Conservation (phyloP, 2,797 vertebrate species). For the Martes flavigula region DNA sequence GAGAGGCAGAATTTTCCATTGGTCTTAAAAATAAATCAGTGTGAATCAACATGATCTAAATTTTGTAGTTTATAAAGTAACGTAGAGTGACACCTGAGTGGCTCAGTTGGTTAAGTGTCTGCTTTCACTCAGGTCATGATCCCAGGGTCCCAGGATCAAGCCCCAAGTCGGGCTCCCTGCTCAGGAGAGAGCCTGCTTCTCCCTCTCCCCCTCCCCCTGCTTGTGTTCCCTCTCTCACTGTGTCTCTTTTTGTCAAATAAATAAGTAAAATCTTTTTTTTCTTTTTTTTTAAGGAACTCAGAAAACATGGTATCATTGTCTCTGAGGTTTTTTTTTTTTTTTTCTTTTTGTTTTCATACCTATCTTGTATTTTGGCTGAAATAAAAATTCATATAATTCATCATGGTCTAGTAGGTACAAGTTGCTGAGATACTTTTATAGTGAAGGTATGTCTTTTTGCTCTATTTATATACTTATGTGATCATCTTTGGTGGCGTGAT, state of each 20-base stretch:
- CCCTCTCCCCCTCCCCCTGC: no score
- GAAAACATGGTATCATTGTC: not conserved
- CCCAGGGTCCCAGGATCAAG: no score
- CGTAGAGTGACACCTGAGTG: not conserved
- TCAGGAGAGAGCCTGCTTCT: no score
- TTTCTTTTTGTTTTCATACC: not conserved
- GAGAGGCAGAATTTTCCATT: not conserved
- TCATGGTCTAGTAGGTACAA: not conserved
- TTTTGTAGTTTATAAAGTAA: not conserved
- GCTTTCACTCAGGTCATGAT: no score
- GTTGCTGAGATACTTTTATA: not conserved
- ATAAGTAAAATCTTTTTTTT: no score
- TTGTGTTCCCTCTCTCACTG: no score
- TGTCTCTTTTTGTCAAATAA: no score
- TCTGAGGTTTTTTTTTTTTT: not conserved
- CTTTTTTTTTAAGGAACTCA: not conserved
- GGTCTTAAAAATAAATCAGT: not conserved
- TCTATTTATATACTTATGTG: not conserved
- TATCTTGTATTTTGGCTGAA: not conserved
- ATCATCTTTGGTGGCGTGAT: not conserved
- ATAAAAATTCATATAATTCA: not conserved
- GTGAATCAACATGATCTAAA: not conserved
- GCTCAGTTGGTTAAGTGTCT: no score
- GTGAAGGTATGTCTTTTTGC: not conserved
- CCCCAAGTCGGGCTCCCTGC: no score